Evolutionary conservation across 2,888 invertebrate genomes (phyloP), one percentile per base, ranked within the genome.

Genomic region (Nudaria mundana): DNA sequence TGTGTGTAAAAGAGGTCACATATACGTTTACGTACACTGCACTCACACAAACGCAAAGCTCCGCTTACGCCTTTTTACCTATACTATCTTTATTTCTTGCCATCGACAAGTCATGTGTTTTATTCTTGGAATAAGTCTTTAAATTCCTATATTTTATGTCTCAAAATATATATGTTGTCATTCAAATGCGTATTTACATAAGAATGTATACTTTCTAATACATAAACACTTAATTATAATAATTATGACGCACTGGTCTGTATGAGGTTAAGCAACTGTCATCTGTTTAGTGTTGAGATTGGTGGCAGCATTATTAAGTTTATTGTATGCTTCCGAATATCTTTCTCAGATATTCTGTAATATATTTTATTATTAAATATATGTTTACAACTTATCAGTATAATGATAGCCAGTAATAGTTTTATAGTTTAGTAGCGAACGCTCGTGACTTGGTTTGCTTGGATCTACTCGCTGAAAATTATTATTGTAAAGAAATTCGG

Each of bases 181-280:
- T 47, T 40, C 26, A 41, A n/a, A n/a, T 47, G 53, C 51, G 10
- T 25, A 56, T 59, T 59, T 33, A 47, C 48, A 60, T 60, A 59
- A 46, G 40, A 60, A 60, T 60, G 39, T 34, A 18, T 30, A 47
- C 61, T 59, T 60, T 61, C 57, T 45, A 57, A 55, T 40, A 20
- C 8, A 44, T 49, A 43, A 48, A 49, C 20, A 32, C 30, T 42
- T 57, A 52, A 45, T 57, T 51, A 57, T 53, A 30, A 42, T 53
- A 46, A 41, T 48, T 38, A 43, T 42, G 26, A 18, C 14, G 14
- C 18, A 5, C 1, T 44, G 41, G 45, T 30, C 29, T 7, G 24
- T 43, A 43, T 1, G n/a, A 25, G 37, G 35, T 40, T 46, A 39
- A 43, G 47, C 30, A 47, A 39, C 35, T 4, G 28, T 32, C 8